Conservation (phyloP, 2,888 invertebrate species). For the Catonia carolina region DNA sequence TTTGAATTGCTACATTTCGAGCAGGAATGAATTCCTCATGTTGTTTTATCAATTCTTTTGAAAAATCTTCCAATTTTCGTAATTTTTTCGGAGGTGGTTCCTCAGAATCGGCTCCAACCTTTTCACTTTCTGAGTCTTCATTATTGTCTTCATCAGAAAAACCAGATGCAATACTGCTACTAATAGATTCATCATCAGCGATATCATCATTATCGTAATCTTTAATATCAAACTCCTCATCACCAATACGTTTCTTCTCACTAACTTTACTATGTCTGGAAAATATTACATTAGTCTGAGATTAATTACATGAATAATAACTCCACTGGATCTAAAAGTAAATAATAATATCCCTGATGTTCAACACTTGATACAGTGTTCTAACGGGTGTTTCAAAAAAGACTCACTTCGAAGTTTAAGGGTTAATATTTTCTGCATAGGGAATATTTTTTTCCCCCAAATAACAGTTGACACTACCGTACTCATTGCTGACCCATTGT, state of each 20-base stretch:
- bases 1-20: conserved; percentile 75
- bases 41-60: conserved; percentile 49
- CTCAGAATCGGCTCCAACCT: conserved; percentile 42
- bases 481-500: no score
- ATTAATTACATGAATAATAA: no score
- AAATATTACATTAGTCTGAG: neutral
- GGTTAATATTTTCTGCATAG: no score
- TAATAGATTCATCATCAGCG: conserved; percentile 22
- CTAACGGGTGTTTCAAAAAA: no score
- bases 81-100: conserved; percentile 33
- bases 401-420: no score
- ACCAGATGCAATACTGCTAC: conserved; percentile 19
- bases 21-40: conserved; percentile 58
- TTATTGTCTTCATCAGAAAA: conserved; percentile 28
- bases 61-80: conserved; percentile 56
- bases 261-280: neutral
- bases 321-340: no score
- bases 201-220: conserved; percentile 31
- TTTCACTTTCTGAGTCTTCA: conserved; percentile 40
- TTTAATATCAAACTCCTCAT: conserved; percentile 37
- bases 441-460: no score
- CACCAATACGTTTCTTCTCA: conserved; percentile 9
- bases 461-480: no score
- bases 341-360: no score
- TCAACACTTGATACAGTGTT: no score